phyloP scores from a whole-genome alignment of 1,140 invertebrate species.

The Cherax destructor region DNA sequence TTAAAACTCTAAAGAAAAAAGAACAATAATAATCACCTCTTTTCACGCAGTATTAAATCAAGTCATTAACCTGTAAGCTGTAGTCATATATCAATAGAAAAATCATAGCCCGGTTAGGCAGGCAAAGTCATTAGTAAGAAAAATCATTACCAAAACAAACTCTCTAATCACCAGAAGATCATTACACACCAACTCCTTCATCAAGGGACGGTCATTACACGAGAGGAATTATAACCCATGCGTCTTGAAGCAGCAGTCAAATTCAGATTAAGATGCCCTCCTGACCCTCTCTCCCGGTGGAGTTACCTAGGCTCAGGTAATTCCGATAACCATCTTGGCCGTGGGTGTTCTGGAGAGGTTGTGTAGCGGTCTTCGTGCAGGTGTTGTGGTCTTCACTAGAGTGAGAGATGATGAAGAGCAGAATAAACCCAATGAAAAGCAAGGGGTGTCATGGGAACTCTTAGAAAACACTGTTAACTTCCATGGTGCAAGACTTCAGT shows the following conservation, averaged over 20 bases:
- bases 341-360: conserved; percentile 35
- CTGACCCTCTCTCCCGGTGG: neutral
- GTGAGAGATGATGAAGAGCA: too few species aligned
- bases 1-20: too few species aligned
- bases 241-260: conserved; percentile 2
- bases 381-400: too few species aligned
- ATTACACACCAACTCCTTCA: conserved; percentile 25
- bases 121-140: neutral
- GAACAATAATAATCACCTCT: too few species aligned
- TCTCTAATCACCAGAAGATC: neutral
- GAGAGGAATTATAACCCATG: conserved; percentile 2
- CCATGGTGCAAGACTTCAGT: too few species aligned
- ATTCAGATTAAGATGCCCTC: conserved; percentile 18
- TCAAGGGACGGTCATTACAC: conserved; percentile 31
- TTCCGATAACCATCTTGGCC: neutral
- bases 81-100: neutral
- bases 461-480: too few species aligned
- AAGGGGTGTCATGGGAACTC: too few species aligned
- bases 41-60: neutral
- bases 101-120: neutral
- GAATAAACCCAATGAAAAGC: too few species aligned
- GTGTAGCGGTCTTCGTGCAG: too few species aligned
- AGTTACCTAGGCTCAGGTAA: neutral
- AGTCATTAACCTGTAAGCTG: neutral
- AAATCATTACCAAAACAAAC: neutral